A percentile compares a stretch with the other conserved stretches of the same genome.
Conservation (phyloP, 1,140 invertebrate species). For the Diabrotica undecimpunctata region DNA sequence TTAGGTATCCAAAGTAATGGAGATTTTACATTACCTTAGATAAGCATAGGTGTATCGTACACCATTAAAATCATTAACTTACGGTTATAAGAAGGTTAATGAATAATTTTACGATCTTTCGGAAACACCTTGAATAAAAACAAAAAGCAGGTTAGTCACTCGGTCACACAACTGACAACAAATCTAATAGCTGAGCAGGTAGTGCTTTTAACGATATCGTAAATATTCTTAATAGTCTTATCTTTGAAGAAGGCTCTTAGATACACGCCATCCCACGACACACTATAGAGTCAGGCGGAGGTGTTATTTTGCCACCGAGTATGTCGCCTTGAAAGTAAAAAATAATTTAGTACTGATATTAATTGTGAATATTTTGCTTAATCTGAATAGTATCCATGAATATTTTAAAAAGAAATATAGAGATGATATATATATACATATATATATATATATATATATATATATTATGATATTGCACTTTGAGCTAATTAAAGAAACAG, state of each 20-base stretch:
- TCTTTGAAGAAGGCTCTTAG: not conserved
- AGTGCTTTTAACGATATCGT: not conserved
- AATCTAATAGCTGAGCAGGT: conserved; percentile 2
- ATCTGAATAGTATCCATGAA: no score
- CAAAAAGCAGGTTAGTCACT: not conserved
- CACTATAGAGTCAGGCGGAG: not conserved
- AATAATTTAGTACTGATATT: no score
- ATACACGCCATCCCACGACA: not conserved
- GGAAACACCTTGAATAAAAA: not conserved
- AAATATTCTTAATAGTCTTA: conserved; percentile 3
- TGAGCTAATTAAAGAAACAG: no score
- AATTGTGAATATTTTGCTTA: no score
- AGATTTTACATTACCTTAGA: no score
- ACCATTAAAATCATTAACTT: not conserved
- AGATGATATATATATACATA: no score
- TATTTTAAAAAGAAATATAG: no score
- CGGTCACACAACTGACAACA: not conserved
- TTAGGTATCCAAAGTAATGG: no score
- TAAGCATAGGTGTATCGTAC: no score
- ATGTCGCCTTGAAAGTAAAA: not conserved
- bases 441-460: no score
- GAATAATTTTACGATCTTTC: conserved; percentile 1
- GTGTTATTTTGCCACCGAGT: not conserved
- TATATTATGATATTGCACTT: no score
- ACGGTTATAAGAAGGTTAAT: not conserved